These are phyloP conservation scores for Globicephala melas DNA, from an alignment of 2,113 vertebrate species.

Conservation along the genomic window DNA sequence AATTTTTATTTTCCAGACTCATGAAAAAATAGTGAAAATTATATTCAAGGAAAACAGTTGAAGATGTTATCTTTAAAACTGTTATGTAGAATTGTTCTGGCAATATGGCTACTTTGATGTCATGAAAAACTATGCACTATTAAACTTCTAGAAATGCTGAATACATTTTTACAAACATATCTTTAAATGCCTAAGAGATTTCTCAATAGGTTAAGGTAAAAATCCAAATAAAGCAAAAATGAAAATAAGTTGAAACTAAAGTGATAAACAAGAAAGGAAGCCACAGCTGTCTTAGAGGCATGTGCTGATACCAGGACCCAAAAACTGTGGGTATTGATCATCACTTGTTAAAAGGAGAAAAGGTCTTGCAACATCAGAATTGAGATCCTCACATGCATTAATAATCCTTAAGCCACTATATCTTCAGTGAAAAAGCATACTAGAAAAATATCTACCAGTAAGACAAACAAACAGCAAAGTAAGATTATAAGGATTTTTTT, in stretches of 20 bases:
- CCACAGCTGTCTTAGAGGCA: neutral
- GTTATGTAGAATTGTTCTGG: neutral
- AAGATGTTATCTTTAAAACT: neutral
- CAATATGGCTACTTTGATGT: neutral
- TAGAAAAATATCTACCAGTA: neutral
- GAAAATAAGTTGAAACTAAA: neutral
- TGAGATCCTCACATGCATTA: neutral
- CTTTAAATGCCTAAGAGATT: neutral
- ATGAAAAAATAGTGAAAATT: neutral
- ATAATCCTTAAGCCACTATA: neutral
- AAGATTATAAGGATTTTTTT: neutral
- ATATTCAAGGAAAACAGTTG: neutral
- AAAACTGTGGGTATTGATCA: neutral
- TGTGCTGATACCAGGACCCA: neutral
- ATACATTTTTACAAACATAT: neutral
- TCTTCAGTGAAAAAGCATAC: neutral
- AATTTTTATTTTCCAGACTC: neutral
- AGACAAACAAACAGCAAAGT: neutral
- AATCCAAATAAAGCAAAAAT: neutral
- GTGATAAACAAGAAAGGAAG: neutral
- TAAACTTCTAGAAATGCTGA: neutral
- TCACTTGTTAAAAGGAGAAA: neutral
- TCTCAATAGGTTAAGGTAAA: neutral
- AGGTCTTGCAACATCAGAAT: neutral
- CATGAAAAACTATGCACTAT: neutral